Base-by-base conservation (phyloP, 2,888 invertebrate species). In the Hypolimnas misippus region DNA sequence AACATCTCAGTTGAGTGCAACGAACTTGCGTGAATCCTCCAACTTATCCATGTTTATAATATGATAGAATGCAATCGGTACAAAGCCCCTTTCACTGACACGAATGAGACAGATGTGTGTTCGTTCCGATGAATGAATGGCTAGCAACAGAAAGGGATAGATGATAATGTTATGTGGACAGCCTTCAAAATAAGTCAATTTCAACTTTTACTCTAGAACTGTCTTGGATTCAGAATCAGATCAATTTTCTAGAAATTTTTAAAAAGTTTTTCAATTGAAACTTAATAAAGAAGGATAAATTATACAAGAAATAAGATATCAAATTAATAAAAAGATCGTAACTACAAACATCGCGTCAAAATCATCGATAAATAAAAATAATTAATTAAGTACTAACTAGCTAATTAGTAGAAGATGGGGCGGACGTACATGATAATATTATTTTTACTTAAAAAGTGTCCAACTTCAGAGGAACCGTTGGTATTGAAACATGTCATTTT, bases 61-160 rank as follows among this genome's bases (percentile, higher is more conserved):
- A 25, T 7, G 21, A 38, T 54, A 17, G 19, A 33, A 25, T 62
- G 59, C 62, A 59, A 50, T 57, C 59, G 50, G 44, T 64, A 67
- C 54, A 60, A 61, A 61, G 68, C 65, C 66, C 65, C 68, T 70
- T 68, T 68, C 66, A 70, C 69, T 66, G 63, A 58, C 65, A 60
- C 58, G 62, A 67, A 69, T 55, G 70, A 67, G 67, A 68, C 53
- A 51, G 49, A 64, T 65, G 38, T 60, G 49, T 62, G 40, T 56
- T 63, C 65, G 52, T 65, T 68, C 64, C 59, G 44, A 63, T 70
- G 67, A 70, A 70, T 68, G 68, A 67, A 60, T 63, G 61, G 54
- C 52, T 60, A 46, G 61, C 46, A 57, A 49, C 42, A 68, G 66
- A 70, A 66, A 67, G 67, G 62, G 70, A 66, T 54, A 52, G 61